phyloP scores from a whole-genome alignment of 2,113 vertebrate species.

The Collichthys lucidus region DNA sequence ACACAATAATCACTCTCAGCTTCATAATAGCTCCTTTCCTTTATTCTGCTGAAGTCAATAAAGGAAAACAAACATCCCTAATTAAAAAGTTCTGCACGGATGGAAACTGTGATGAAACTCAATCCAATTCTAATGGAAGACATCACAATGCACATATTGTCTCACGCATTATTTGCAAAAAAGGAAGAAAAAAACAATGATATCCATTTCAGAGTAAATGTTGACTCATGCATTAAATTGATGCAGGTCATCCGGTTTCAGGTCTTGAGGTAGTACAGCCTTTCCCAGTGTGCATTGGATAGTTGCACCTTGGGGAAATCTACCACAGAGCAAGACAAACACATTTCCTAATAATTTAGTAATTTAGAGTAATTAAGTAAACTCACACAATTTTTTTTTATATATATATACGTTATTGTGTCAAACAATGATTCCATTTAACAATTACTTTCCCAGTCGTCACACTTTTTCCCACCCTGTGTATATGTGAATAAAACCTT shows the following conservation, averaged over 20 bases:
- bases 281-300: neutral
- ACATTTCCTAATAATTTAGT: too few species aligned
- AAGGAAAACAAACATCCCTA: constrained; percentile 37
- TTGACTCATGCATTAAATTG: constrained; percentile 39
- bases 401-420: too few species aligned
- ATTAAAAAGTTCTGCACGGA: constrained; percentile 24
- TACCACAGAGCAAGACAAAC: neutral
- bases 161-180: constrained; percentile 5
- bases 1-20: neutral
- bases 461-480: too few species aligned
- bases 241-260: neutral
- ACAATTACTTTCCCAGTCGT: too few species aligned
- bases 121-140: constrained; percentile 23
- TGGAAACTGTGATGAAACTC: constrained; percentile 31
- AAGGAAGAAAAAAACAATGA: neutral
- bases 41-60: neutral
- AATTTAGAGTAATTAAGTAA: too few species aligned
- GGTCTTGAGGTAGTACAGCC: neutral
- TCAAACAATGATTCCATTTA: too few species aligned
- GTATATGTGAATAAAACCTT: too few species aligned
- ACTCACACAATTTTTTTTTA: too few species aligned
- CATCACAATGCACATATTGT: constrained; percentile 37
- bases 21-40: neutral
- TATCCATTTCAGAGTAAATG: constrained; percentile 45
- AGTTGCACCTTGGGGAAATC: neutral